A percentile compares a stretch with the other conserved stretches of the same genome.
Evolutionary conservation across 2,888 invertebrate species (phyloP).

Genomic region (Cotesia congregata): DNA sequence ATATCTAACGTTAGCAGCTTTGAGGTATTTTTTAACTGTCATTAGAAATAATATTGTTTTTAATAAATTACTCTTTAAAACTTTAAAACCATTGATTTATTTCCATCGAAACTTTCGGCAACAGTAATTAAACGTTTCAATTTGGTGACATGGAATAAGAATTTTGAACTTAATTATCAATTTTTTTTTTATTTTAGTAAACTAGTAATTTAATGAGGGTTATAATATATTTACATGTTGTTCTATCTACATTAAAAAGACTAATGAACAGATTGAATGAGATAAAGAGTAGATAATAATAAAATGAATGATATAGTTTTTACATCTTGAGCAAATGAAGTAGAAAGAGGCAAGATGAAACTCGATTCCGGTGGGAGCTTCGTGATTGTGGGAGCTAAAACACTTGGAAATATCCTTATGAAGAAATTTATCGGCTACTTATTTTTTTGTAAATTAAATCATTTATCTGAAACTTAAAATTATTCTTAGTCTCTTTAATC

Average conservation of each 20-base stretch:
- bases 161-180: no score
- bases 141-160: no score
- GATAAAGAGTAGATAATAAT: background rate
- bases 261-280: background rate
- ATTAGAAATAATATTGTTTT: no score
- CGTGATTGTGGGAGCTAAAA: background rate
- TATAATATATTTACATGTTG: background rate
- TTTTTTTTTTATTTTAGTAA: no score
- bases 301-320: background rate
- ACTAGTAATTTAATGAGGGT: no score
- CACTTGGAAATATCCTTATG: background rate
- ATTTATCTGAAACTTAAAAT: background rate
- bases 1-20: no score
- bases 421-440: background rate
- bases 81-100: no score
- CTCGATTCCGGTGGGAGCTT: background rate
- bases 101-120: no score
- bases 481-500: no score
- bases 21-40: no score
- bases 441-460: background rate
- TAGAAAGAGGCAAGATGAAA: background rate
- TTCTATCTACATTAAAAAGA: background rate
- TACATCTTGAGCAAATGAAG: background rate
- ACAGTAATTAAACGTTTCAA: no score
- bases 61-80: no score